Percentiles rank a stretch among this genome's conserved stretches.
Evolutionary conservation across 2,113 vertebrate species (phyloP).

Genomic region (Nerophis lumbriciformis): DNA sequence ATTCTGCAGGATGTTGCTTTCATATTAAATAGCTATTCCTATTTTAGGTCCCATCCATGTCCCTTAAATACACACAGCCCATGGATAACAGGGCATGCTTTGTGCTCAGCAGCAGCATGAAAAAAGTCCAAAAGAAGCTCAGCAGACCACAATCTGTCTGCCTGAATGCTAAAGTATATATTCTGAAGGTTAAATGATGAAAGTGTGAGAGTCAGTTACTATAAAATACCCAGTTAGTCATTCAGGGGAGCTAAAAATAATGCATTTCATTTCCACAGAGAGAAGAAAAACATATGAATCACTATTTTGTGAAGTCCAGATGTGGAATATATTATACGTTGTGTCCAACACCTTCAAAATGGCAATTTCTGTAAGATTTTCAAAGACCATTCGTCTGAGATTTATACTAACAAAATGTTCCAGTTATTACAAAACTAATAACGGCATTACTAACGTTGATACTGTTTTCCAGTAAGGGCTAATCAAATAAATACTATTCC

Average conservation of each 20-base stretch:
- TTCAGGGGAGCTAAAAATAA: conserved; percentile 19
- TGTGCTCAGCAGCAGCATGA: conserved; percentile 9
- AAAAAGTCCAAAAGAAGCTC: conserved; percentile 19
- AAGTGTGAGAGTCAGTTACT: conserved; percentile 36
- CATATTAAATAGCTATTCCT: background rate
- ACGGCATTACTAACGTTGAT: no score
- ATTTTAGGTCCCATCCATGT: background rate
- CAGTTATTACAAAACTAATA: no score
- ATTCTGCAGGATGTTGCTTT: conserved; percentile 11
- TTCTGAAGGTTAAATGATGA: conserved; percentile 33
- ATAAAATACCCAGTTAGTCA: conserved; percentile 40
- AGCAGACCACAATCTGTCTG: background rate
- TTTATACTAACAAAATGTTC: no score
- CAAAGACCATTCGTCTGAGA: no score
- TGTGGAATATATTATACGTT: no score
- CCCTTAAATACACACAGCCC: no score
- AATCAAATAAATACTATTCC: no score
- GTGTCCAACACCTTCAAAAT: no score
- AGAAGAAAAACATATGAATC: background rate
- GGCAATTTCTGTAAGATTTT: no score
- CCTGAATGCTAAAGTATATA: conserved; percentile 34
- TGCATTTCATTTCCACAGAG: conserved; percentile 23
- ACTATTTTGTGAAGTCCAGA: conserved; percentile 8
- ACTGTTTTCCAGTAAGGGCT: no score
- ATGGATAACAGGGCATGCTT: background rate